Percentiles rank a stretch among this genome's conserved stretches.
Conservation (phyloP, 2,113 vertebrate species). For the Paraplagusia blochii region DNA sequence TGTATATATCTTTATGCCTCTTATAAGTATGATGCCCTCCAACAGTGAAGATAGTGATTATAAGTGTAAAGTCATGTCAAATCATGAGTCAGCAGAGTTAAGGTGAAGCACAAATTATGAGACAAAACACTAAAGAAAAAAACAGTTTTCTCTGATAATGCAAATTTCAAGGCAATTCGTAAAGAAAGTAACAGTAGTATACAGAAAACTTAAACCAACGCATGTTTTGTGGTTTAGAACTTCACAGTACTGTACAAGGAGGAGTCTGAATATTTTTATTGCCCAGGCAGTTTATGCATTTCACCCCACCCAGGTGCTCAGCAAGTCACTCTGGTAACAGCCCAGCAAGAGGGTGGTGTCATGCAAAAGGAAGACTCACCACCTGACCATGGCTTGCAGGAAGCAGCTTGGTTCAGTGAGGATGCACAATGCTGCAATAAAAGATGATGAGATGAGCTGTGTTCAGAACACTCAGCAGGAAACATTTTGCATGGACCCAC, state of each 20-base stretch:
- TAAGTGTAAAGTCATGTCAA: constrained; percentile 58
- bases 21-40: constrained; percentile 83
- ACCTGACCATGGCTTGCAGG: constrained; percentile 49
- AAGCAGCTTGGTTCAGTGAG: constrained; percentile 51
- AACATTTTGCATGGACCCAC: constrained; percentile 73
- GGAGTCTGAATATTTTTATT: background rate
- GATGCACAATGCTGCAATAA: constrained; percentile 84
- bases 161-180: constrained; percentile 33
- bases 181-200: constrained; percentile 55
- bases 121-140: constrained; percentile 9
- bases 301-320: constrained; percentile 43
- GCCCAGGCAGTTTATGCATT: background rate
- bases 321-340: constrained; percentile 45
- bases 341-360: constrained; percentile 64
- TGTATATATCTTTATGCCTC: background rate
- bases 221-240: background rate
- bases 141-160: background rate
- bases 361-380: constrained; percentile 71
- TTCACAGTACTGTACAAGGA: background rate
- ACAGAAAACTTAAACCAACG: constrained; percentile 49
- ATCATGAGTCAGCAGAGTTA: constrained; percentile 74
- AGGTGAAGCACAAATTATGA: constrained; percentile 64
- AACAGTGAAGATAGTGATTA: constrained; percentile 77
- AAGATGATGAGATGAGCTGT: constrained; percentile 84
- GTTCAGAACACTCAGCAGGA: constrained; percentile 73